Conservation (phyloP, 1,140 invertebrate species). For the Diabrotica virgifera region DNA sequence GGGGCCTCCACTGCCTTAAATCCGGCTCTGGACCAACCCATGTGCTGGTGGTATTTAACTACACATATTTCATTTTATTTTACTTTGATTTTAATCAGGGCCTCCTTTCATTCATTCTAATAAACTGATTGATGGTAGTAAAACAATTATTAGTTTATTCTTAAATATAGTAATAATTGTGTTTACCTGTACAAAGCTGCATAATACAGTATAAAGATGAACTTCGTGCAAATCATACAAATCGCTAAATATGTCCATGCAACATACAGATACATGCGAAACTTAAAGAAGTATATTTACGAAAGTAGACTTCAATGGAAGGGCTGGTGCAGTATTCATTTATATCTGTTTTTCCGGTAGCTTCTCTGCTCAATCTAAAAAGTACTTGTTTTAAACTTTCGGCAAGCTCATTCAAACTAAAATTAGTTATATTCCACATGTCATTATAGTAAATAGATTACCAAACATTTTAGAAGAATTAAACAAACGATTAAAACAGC, state of each 20-base stretch:
- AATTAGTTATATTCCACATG: too few relatives aligned
- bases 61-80: neutral
- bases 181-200: slow-evolving; percentile 15
- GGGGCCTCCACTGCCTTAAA: too few relatives aligned
- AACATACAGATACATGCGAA: slow-evolving; percentile 12
- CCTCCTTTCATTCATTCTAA: too few relatives aligned
- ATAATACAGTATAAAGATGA: slow-evolving; percentile 16
- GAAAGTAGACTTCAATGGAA: slow-evolving; percentile 2
- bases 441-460: too few relatives aligned
- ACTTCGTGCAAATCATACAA: slow-evolving; percentile 19
- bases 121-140: neutral
- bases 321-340: slow-evolving; percentile 4
- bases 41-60: neutral
- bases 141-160: neutral
- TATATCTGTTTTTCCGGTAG: neutral
- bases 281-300: slow-evolving; percentile 16
- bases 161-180: neutral
- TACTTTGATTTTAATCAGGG: neutral
- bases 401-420: too few relatives aligned
- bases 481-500: too few relatives aligned
- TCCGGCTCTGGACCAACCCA: too few relatives aligned
- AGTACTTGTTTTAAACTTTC: too few relatives aligned
- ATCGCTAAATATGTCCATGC: slow-evolving; percentile 18
- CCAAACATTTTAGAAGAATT: too few relatives aligned
- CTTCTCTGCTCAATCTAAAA: too few relatives aligned